A percentile compares a stretch with the other conserved stretches of the same genome.
Evolutionary conservation across 2,797 vertebrate genomes (phyloP).

Genomic region (Notolabrus celidotus): DNA sequence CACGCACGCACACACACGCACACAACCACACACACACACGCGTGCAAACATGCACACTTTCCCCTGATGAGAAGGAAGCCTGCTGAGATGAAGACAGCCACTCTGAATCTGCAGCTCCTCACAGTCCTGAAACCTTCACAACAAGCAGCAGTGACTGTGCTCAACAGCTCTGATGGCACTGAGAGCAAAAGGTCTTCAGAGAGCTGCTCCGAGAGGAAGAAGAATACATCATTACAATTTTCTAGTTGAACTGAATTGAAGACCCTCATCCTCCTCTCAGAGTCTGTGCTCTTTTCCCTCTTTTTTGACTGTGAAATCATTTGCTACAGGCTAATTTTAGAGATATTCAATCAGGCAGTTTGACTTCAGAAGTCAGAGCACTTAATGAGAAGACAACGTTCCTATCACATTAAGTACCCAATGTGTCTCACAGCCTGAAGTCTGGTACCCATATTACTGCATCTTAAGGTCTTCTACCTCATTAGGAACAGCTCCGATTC

Average conservation of each 20-base stretch:
- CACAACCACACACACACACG: slow-evolving; percentile 2
- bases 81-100: slow-evolving; percentile 56
- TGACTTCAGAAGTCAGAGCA: slow-evolving; percentile 8
- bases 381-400: background rate
- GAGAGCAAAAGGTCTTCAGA: slow-evolving; percentile 28
- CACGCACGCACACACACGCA: slow-evolving; percentile 11
- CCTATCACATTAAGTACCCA: background rate
- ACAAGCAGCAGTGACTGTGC: slow-evolving; percentile 25
- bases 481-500: background rate
- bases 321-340: slow-evolving; percentile 35
- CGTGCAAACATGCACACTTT: slow-evolving; percentile 2
- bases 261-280: slow-evolving; percentile 10
- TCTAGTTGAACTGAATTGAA: slow-evolving; percentile 10
- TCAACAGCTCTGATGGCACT: slow-evolving; percentile 21
- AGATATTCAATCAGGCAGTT: slow-evolving; percentile 19
- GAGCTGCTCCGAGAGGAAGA: slow-evolving; percentile 3
- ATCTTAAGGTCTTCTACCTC: slow-evolving; percentile 5
- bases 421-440: background rate
- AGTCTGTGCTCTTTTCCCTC: background rate
- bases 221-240: slow-evolving; percentile 24
- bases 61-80: slow-evolving; percentile 35
- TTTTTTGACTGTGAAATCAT: slow-evolving; percentile 10
- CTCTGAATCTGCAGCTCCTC: slow-evolving; percentile 47
- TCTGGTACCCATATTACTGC: background rate
- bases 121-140: slow-evolving; percentile 46